A percentile compares a stretch with the other conserved stretches of the same genome.
phyloP scores from a whole-genome alignment of 2,888 invertebrate genomes.

The Acleris emargana region DNA sequence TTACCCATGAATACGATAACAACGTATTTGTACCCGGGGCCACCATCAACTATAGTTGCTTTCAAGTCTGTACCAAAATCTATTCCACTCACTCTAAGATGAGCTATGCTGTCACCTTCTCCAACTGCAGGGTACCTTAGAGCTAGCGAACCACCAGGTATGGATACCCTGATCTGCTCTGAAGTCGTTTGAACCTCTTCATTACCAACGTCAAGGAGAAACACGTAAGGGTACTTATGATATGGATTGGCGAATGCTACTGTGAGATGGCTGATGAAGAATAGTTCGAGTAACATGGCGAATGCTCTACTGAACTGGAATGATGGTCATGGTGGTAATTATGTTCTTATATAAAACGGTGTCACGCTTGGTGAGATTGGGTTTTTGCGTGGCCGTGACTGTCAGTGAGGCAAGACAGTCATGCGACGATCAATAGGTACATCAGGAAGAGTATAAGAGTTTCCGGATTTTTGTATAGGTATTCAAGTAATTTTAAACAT shows the following conservation, averaged over 20 bases:
- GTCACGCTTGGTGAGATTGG: slow-evolving; percentile 66
- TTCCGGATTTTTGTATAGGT: slow-evolving; percentile 45
- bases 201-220: slow-evolving; percentile 75
- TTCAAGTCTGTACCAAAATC: slow-evolving; percentile 75
- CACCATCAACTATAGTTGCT: slow-evolving; percentile 72
- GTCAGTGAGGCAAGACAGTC: slow-evolving; percentile 64
- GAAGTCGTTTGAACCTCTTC: slow-evolving; percentile 70
- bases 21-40: slow-evolving; percentile 75
- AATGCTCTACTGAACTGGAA: slow-evolving; percentile 48
- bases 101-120: slow-evolving; percentile 66
- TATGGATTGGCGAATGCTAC: slow-evolving; percentile 62
- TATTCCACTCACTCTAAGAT: slow-evolving; percentile 73
- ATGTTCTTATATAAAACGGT: slow-evolving; percentile 71
- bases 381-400: slow-evolving; percentile 71
- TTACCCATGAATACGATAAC: slow-evolving; percentile 72
- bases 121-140: slow-evolving; percentile 71
- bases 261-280: slow-evolving; percentile 49
- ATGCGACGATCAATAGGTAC: slow-evolving; percentile 44
- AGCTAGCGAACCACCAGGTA: slow-evolving; percentile 74
- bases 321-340: slow-evolving; percentile 67
- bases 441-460: slow-evolving; percentile 52
- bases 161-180: slow-evolving; percentile 70
- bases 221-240: slow-evolving; percentile 74
- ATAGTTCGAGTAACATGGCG: slow-evolving; percentile 63
- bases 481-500: too few species aligned